phyloP scores from a whole-genome alignment of 2,888 invertebrate species.

The Apoda limacodes region DNA sequence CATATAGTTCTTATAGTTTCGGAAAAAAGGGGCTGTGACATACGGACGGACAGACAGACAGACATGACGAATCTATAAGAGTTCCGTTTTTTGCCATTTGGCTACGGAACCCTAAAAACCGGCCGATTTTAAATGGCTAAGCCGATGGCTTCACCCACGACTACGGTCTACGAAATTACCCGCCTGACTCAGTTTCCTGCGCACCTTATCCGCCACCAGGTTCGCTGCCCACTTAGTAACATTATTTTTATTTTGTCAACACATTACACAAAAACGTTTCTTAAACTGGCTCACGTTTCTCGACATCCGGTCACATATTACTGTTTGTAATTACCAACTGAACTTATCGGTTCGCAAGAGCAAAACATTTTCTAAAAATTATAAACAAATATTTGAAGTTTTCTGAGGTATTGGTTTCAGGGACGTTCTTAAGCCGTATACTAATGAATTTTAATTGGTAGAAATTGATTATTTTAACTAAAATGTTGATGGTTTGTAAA shows the following conservation, averaged over 20 bases:
- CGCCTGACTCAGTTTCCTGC: slow-evolving; percentile 78
- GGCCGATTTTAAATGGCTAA: slow-evolving; percentile 73
- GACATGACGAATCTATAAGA: too few relatives aligned
- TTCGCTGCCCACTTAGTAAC: slow-evolving; percentile 69
- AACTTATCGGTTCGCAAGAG: slow-evolving; percentile 46
- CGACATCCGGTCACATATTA: slow-evolving; percentile 33
- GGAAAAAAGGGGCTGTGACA: too few relatives aligned
- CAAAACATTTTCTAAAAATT: slow-evolving; percentile 52
- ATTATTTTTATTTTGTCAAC: too few relatives aligned
- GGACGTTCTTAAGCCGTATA: slow-evolving; percentile 14
- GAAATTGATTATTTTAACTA: too few relatives aligned
- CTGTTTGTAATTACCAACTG: slow-evolving; percentile 53
- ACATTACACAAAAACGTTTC: too few relatives aligned
- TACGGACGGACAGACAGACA: too few relatives aligned
- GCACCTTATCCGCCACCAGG: slow-evolving; percentile 85
- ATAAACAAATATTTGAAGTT: slow-evolving; percentile 40
- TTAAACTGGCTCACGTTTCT: slow-evolving; percentile 41
- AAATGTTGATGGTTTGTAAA: too few relatives aligned
- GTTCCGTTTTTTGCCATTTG: too few relatives aligned
- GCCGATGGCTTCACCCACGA: slow-evolving; percentile 78
- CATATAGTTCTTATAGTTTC: too few relatives aligned
- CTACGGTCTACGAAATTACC: slow-evolving; percentile 81
- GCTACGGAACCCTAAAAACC: too few relatives aligned
- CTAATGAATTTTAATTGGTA: too few relatives aligned
- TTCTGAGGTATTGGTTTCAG: slow-evolving; percentile 18